Evolutionary conservation across 1,140 invertebrate genomes (phyloP).

Genomic region (Helicoverpa armigera): DNA sequence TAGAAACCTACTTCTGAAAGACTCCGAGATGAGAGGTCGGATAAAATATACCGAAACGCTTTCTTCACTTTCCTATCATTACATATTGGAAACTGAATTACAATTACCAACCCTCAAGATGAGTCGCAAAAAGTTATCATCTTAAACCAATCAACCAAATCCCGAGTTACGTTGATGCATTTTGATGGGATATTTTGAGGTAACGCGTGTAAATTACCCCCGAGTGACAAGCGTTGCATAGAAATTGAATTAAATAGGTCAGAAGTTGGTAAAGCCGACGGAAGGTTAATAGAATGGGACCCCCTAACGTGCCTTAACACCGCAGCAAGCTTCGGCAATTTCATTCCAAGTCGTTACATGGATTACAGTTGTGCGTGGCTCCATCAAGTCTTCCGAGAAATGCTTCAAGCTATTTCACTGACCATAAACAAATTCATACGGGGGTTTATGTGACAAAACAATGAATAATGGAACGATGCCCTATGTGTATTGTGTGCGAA

Average conservation of each 20-base stretch:
- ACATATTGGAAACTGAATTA: not conserved
- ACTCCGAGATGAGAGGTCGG: no score
- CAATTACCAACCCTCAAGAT: not conserved
- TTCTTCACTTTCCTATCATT: no score
- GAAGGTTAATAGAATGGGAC: slow-evolving; percentile 72
- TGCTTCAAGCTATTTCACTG: not conserved
- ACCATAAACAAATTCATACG: slow-evolving; percentile 10
- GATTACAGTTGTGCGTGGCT: slow-evolving; percentile 4
- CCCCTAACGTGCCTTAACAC: slow-evolving; percentile 43
- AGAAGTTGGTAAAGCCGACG: slow-evolving; percentile 43
- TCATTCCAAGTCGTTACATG: not conserved
- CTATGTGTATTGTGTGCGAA: no score
- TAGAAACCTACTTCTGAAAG: no score
- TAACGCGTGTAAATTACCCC: slow-evolving; percentile 22
- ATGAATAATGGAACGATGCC: slow-evolving; percentile 29
- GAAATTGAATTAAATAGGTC: slow-evolving; percentile 53
- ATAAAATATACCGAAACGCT: no score
- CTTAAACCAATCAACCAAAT: not conserved
- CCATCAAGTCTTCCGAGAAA: not conserved
- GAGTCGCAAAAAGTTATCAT: slow-evolving; percentile 1
- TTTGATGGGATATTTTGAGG: slow-evolving; percentile 18
- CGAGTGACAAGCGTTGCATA: slow-evolving; percentile 44
- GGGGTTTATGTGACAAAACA: slow-evolving; percentile 24
- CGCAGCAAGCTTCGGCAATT: not conserved
- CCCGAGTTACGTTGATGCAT: slow-evolving; percentile 11